Evolutionary conservation across 2,888 invertebrate genomes (phyloP), one percentile per base, ranked within the genome.

Genomic region (Timema cristinae): DNA sequence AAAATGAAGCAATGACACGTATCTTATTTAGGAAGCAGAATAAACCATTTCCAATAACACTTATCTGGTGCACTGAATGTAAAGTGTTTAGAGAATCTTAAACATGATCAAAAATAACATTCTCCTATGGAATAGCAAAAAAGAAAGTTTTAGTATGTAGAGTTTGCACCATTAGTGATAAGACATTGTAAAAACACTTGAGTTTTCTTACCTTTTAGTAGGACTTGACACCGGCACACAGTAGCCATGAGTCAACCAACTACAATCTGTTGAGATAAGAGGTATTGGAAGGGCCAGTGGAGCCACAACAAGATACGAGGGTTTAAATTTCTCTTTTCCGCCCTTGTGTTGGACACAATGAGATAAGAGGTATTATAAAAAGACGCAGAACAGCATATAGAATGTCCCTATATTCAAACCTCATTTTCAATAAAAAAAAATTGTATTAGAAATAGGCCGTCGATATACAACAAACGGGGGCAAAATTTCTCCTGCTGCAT

Each of bases 281-380:
- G 54, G 54, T 54, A 54, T 54, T 54, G 54, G 54, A 54, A 54
- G n/a, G 54, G 54, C n/a, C 54, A 54, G 54, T 54, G 54, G 54
- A 54, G 54, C 54, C 54, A 54, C 54, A 54, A 54, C n/a, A 54
- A 54, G 54, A 54, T 54, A 54, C 54, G 54, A 54, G 54, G 54
- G n/a, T 13, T 54, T 54, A 54, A 54, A 54, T 13, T 54, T 54
- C 54, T 54, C 54, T 54, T 54, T 54, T 54, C n/a, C 54, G 2
- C 11, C 11, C 4, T 54, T 54, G n/a, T 54, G 11, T 54, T 54
- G 54, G 11, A 54, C 54, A 13, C 54, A 2, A 54, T 54, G 54
- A 54, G 4, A 54, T 54, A 54, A 54, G 54, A 13, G n/a, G 54
- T n/a, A 54, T 54, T 54, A 54, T 54, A 54, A 54, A n/a, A 2